These are phyloP conservation scores for Grammomys surdaster DNA, from an alignment of 2,113 vertebrate genomes.

Conservation along the genomic window DNA sequence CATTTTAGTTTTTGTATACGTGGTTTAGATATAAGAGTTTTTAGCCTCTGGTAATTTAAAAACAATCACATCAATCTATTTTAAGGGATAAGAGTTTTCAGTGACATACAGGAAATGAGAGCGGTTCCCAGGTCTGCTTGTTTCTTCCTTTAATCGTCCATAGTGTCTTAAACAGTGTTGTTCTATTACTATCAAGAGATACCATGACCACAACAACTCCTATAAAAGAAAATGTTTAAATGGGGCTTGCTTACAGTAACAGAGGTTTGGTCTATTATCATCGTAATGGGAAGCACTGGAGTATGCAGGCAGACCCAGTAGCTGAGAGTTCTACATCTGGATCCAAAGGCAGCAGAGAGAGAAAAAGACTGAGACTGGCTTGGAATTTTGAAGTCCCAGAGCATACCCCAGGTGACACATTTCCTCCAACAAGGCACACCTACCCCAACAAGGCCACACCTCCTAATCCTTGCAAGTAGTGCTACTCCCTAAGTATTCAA, in stretches of 20 bases:
- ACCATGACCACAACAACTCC: not conserved
- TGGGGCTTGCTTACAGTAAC: not conserved
- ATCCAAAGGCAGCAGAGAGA: not conserved
- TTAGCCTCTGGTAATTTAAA: not conserved
- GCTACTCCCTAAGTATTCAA: not conserved
- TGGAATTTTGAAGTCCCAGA: not conserved
- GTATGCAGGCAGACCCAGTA: not conserved
- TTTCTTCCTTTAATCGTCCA: not conserved
- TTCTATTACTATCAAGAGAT: not conserved
- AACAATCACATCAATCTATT: not conserved
- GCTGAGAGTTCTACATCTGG: not conserved
- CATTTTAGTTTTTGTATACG: slow-evolving; percentile 40
- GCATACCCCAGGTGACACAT: not conserved
- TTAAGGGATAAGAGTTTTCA: not conserved
- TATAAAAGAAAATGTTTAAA: not conserved
- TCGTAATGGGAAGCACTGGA: not conserved
- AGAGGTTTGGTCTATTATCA: not conserved
- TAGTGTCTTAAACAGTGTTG: not conserved
- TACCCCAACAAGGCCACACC: not conserved
- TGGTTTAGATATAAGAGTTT: slow-evolving; percentile 28
- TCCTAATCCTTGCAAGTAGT: not conserved
- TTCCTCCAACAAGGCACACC: not conserved
- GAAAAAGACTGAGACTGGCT: not conserved
- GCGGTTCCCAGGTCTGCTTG: not conserved
- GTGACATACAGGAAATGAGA: not conserved